Evolutionary conservation across 2,797 vertebrate species (phyloP).

Genomic region (Chelmon rostratus): DNA sequence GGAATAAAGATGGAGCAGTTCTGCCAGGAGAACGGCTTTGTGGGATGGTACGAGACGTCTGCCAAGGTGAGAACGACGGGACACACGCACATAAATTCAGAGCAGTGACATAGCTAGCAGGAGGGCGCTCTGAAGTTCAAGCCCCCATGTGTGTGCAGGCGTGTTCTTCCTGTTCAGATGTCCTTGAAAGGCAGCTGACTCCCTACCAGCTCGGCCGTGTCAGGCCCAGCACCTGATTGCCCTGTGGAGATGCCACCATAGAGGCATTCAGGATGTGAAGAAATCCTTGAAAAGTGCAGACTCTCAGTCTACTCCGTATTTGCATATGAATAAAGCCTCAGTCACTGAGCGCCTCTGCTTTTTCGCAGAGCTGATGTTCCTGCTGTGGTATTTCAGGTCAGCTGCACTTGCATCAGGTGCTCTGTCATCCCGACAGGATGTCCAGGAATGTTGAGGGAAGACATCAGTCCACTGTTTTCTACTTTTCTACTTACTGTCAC

Average conservation of each 20-base stretch:
- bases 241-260: constrained; percentile 34
- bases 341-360: constrained; percentile 23
- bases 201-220: constrained; percentile 19
- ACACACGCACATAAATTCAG: constrained; percentile 10
- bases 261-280: constrained; percentile 45
- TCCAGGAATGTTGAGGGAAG: constrained; percentile 35
- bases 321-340: constrained; percentile 37
- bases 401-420: constrained; percentile 43
- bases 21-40: constrained; percentile 97
- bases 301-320: constrained; percentile 27
- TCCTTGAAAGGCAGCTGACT: constrained; percentile 51
- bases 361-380: constrained; percentile 20
- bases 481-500: neutral
- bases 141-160: constrained; percentile 10
- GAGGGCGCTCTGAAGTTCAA: constrained; percentile 1
- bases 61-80: constrained; percentile 90
- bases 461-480: neutral
- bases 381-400: constrained; percentile 44
- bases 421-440: constrained; percentile 37
- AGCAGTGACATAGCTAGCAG: neutral
- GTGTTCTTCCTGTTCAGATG: constrained; percentile 25
- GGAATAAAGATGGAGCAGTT: constrained; percentile 98
- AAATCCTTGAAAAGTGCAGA: constrained; percentile 36
- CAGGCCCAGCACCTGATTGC: constrained; percentile 41
- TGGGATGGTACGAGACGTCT: constrained; percentile 97